Conservation (phyloP, 2,797 vertebrate genomes). For the Gymnothorax javanicus region DNA sequence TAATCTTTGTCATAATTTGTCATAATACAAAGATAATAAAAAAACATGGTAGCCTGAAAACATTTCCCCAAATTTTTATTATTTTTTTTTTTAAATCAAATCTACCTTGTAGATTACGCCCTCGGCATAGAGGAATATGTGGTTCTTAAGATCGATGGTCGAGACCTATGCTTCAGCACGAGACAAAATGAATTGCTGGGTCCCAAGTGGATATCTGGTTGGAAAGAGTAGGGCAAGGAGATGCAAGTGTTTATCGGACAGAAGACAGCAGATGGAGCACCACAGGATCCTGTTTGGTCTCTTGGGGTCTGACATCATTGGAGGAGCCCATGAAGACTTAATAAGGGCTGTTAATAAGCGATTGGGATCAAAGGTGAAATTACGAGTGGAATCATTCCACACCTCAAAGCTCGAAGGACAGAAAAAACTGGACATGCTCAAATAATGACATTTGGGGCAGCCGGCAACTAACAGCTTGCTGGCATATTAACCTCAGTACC, state of each 20-base stretch:
- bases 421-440: not conserved
- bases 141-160: not conserved
- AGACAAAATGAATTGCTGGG: not conserved
- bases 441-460: not conserved
- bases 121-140: not conserved
- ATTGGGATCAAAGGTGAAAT: conserved; percentile 1
- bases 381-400: not conserved
- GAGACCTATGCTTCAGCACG: not conserved
- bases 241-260: not conserved
- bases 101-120: not conserved
- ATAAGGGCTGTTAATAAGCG: not conserved
- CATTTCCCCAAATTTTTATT: not conserved
- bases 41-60: not conserved
- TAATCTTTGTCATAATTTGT: too few relatives aligned
- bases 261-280: not conserved
- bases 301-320: not conserved
- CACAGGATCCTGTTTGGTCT: not conserved
- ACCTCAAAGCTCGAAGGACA: not conserved
- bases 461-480: not conserved
- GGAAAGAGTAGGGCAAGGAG: not conserved
- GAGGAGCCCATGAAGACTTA: not conserved
- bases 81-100: not conserved
- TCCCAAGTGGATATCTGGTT: not conserved
- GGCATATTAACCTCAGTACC: not conserved
- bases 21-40: too few relatives aligned